Conservation (phyloP, 2,888 invertebrate species). For the Hanleya hanleyi region DNA sequence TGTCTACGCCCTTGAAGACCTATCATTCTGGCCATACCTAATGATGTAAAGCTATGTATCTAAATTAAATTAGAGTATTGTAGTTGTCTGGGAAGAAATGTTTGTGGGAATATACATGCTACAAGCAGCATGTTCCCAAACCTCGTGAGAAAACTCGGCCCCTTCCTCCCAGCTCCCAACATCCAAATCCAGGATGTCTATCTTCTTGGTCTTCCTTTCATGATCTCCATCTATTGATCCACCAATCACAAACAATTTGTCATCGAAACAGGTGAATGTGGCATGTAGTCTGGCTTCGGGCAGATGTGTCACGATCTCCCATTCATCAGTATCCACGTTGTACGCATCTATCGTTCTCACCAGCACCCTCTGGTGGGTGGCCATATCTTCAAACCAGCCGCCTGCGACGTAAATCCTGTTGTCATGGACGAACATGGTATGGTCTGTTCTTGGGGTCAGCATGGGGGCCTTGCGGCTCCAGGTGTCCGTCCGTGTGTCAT, state of each 20-base stretch:
- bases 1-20: too few relatives aligned
- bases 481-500: slow-evolving; percentile 46
- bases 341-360: slow-evolving; percentile 81
- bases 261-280: slow-evolving; percentile 79
- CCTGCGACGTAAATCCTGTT: slow-evolving; percentile 58
- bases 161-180: slow-evolving; percentile 79
- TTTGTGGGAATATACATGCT: slow-evolving; percentile 80
- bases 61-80: too few relatives aligned
- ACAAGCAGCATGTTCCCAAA: slow-evolving; percentile 83
- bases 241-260: slow-evolving; percentile 81
- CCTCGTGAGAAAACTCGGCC: slow-evolving; percentile 80
- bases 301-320: slow-evolving; percentile 79
- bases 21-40: too few relatives aligned
- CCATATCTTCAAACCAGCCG: slow-evolving; percentile 73
- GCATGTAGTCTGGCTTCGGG: slow-evolving; percentile 82
- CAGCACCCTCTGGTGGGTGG: slow-evolving; percentile 76
- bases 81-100: too few relatives aligned
- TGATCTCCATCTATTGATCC: slow-evolving; percentile 82
- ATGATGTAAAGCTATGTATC: too few relatives aligned
- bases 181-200: slow-evolving; percentile 81
- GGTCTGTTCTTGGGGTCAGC: slow-evolving; percentile 60
- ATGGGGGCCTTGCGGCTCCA: slow-evolving; percentile 55
- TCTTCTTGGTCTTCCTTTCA: slow-evolving; percentile 80
- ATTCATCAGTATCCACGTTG: slow-evolving; percentile 77
- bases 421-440: slow-evolving; percentile 55